Percentiles rank a stretch among this genome's conserved stretches.
Conservation (phyloP, 2,113 vertebrate genomes). For the Charadrius vociferus region DNA sequence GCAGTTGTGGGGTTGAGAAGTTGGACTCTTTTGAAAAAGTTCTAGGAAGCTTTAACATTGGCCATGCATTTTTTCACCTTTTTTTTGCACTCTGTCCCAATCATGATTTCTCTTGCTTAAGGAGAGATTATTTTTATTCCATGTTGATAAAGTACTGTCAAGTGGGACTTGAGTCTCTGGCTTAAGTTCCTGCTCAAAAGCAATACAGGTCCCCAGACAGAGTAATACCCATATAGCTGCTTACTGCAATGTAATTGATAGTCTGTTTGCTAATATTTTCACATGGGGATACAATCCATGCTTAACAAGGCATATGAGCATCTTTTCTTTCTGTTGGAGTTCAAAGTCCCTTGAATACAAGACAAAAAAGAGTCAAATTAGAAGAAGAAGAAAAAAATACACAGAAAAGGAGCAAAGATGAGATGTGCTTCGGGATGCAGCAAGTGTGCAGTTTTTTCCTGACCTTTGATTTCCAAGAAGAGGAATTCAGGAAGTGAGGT, state of each 20-base stretch:
- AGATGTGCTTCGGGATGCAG: background rate
- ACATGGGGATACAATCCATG: background rate
- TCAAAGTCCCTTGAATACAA: background rate
- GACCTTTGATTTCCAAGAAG: background rate
- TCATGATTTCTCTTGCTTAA: background rate
- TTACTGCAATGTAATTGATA: background rate
- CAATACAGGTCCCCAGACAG: background rate
- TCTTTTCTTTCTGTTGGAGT: background rate
- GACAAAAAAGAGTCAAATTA: background rate
- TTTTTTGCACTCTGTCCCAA: background rate
- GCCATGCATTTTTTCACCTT: background rate
- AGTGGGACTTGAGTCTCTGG: background rate
- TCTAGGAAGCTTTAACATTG: background rate
- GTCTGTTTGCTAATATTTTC: background rate
- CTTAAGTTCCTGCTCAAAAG: background rate
- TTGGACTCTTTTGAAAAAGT: background rate
- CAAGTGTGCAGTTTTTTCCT: background rate
- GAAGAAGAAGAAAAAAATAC: background rate
- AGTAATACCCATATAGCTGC: background rate
- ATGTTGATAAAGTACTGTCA: background rate
- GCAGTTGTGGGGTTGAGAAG: background rate
- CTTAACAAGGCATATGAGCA: background rate
- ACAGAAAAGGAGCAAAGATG: background rate
- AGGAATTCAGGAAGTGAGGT: background rate
- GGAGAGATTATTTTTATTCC: background rate